Evolutionary conservation across 2,113 vertebrate genomes (phyloP).

Genomic region (Forbesichthys papilliferus): DNA sequence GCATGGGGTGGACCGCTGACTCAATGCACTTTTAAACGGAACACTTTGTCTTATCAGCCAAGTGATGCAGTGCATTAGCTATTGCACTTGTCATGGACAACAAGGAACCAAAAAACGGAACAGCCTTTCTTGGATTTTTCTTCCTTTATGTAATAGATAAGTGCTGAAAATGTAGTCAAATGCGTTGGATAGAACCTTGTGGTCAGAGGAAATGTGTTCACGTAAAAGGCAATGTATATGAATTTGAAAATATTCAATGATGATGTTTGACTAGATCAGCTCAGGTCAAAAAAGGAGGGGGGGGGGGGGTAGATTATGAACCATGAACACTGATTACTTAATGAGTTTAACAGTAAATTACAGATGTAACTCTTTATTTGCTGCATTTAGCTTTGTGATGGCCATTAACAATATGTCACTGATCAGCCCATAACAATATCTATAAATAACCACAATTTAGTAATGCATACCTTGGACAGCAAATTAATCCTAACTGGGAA

Average conservation of each 20-base stretch:
- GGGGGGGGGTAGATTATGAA: constrained; percentile 24
- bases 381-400: not conserved
- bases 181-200: constrained; percentile 20
- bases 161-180: constrained; percentile 4
- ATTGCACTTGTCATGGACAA: constrained; percentile 2
- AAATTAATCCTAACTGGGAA: constrained; percentile 51
- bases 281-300: constrained; percentile 16
- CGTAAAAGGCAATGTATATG: constrained; percentile 30
- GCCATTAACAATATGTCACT: not conserved
- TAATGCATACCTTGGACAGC: constrained; percentile 1
- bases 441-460: not conserved
- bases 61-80: constrained; percentile 36
- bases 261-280: not conserved
- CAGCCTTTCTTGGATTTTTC: constrained; percentile 3
- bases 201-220: constrained; percentile 15
- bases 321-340: constrained; percentile 12
- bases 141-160: constrained; percentile 25
- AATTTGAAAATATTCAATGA: too few relatives aligned
- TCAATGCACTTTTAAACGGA: constrained; percentile 30
- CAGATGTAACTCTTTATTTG: not conserved
- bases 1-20: too few relatives aligned
- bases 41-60: constrained; percentile 53
- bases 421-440: not conserved
- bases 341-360: constrained; percentile 1
- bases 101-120: constrained; percentile 13